Conservation (phyloP, 2,797 vertebrate genomes). For the Pseudochaenichthys georgianus region DNA sequence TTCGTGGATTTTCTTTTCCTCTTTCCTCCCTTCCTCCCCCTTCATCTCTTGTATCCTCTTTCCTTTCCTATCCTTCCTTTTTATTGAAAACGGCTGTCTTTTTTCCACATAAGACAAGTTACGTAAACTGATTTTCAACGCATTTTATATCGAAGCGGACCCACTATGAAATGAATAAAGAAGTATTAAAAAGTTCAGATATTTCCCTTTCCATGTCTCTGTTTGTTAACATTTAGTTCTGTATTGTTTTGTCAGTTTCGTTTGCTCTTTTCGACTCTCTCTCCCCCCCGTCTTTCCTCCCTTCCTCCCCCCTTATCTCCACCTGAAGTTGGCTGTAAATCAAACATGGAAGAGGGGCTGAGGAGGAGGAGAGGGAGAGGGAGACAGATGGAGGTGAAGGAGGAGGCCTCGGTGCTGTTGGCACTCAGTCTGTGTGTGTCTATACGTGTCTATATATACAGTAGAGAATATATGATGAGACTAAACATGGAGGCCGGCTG, state of each 20-base stretch:
- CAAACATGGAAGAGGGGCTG: slow-evolving; percentile 40
- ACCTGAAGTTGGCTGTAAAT: slow-evolving; percentile 72
- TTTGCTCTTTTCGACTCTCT: slow-evolving; percentile 37
- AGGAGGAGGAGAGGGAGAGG: slow-evolving; percentile 31
- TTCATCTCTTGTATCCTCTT: not conserved
- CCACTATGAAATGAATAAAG: too few relatives aligned
- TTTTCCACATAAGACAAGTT: too few relatives aligned
- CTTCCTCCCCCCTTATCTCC: slow-evolving; percentile 26
- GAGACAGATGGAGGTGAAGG: slow-evolving; percentile 80
- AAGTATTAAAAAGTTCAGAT: not conserved
- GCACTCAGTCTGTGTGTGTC: slow-evolving; percentile 54
- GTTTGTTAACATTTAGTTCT: not conserved
- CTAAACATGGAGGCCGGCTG: slow-evolving; percentile 58
- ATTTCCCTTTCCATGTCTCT: not conserved
- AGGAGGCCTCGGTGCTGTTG: slow-evolving; percentile 66
- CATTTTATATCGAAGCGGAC: too few relatives aligned
- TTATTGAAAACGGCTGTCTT: too few relatives aligned
- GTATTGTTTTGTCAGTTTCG: slow-evolving; percentile 6
- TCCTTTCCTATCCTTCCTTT: too few relatives aligned
- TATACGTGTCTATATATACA: slow-evolving; percentile 67
- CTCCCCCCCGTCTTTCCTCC: not conserved
- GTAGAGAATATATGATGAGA: slow-evolving; percentile 48
- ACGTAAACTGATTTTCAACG: too few relatives aligned
- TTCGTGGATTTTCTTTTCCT: too few relatives aligned
- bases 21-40: not conserved